phyloP scores from a whole-genome alignment of 2,797 vertebrate genomes.

The Myripristis murdjan region DNA sequence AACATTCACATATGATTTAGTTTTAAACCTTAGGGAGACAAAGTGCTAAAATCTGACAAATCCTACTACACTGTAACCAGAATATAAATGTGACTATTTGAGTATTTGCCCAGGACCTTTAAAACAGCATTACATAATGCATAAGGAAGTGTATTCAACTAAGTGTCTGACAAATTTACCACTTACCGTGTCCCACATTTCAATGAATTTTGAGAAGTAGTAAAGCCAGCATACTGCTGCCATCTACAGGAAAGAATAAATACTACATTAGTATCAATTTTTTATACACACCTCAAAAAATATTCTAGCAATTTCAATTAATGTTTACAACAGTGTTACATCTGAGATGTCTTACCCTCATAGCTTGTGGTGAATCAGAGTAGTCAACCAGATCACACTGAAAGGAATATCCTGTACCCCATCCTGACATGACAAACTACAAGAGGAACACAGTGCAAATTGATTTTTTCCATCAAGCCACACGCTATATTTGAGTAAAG shows the following conservation, averaged over 20 bases:
- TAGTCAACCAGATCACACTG: slow-evolving; percentile 94
- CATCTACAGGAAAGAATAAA: slow-evolving; percentile 88
- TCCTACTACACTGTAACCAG: too few relatives aligned
- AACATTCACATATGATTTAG: neutral
- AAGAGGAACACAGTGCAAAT: slow-evolving; percentile 9
- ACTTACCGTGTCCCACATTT: slow-evolving; percentile 97
- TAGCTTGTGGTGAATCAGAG: slow-evolving; percentile 89
- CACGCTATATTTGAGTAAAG: too few relatives aligned
- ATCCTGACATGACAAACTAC: slow-evolving; percentile 98
- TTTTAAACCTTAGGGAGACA: too few relatives aligned
- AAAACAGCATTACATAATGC: neutral
- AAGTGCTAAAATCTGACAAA: too few relatives aligned
- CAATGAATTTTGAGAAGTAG: slow-evolving; percentile 98
- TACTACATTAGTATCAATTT: neutral
- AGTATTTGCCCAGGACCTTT: neutral
- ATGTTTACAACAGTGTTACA: neutral
- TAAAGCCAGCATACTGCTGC: slow-evolving; percentile 94
- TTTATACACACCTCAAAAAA: neutral
- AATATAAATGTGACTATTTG: neutral
- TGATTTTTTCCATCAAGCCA: too few relatives aligned
- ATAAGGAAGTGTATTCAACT: neutral
- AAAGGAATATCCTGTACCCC: slow-evolving; percentile 96
- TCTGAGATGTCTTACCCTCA: slow-evolving; percentile 88
- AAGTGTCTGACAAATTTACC: neutral
- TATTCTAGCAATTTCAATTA: neutral